A percentile compares a stretch with the other conserved stretches of the same genome.
These are phyloP conservation scores for Drosophila parthenogenetica DNA, from an alignment of 2,888 invertebrate genomes.

Conservation along the genomic window DNA sequence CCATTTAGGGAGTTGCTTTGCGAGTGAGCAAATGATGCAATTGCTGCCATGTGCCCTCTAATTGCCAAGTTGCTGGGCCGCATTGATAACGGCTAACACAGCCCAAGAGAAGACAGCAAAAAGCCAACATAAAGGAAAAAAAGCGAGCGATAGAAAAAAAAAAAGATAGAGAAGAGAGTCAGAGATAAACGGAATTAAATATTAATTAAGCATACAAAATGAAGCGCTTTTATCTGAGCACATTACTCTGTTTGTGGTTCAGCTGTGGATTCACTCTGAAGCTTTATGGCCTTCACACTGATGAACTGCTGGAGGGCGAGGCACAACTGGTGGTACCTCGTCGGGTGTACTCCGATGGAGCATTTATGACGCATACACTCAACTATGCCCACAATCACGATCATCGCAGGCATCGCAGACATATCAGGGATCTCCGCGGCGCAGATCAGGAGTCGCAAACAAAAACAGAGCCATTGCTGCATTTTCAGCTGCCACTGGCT, in stretches of 20 bases:
- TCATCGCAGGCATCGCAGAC: slow-evolving; percentile 71
- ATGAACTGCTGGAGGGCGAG: slow-evolving; percentile 74
- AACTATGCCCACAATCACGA: slow-evolving; percentile 80
- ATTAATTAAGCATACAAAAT: slow-evolving; percentile 25
- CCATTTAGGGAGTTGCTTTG: slow-evolving; percentile 19
- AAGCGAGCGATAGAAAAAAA: slow-evolving; percentile 7
- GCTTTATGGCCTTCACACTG: slow-evolving; percentile 82
- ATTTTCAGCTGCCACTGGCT: slow-evolving; percentile 59
- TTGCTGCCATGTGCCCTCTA: slow-evolving; percentile 67
- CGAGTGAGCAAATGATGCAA: slow-evolving; percentile 67
- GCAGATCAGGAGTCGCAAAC: neutral
- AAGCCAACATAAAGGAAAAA: neutral
- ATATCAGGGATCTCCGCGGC: slow-evolving; percentile 67
- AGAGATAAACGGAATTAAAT: neutral
- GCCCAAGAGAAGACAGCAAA: neutral
- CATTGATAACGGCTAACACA: slow-evolving; percentile 72
- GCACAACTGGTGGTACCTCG: slow-evolving; percentile 83
- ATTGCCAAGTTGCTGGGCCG: slow-evolving; percentile 66
- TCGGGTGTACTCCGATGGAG: slow-evolving; percentile 82
- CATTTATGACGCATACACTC: slow-evolving; percentile 82
- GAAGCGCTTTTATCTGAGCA: slow-evolving; percentile 55
- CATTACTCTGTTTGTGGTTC: slow-evolving; percentile 70
- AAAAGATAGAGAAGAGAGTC: neutral
- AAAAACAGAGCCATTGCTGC: slow-evolving; percentile 46
- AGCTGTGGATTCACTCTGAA: slow-evolving; percentile 33